Percentiles rank a stretch among this genome's conserved stretches.
These are phyloP conservation scores for Drosophila falleni DNA, from an alignment of 2,888 invertebrate species.

Conservation along the genomic window DNA sequence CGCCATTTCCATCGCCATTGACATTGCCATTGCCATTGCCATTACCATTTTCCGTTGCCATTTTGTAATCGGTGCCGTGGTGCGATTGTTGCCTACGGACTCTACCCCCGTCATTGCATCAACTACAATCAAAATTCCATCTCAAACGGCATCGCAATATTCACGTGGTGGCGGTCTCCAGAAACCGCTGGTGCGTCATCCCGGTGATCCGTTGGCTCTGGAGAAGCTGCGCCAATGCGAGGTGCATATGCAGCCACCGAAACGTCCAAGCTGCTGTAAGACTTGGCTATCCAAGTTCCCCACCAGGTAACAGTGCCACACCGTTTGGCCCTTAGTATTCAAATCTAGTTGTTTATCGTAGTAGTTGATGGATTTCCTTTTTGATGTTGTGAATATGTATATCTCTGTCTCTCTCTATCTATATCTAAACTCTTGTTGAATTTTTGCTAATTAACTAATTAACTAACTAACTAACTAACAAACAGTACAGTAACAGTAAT, in stretches of 20 bases:
- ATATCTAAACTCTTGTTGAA: slow-evolving; percentile 66
- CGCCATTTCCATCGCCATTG: slow-evolving; percentile 32
- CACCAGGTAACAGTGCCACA: slow-evolving; percentile 87
- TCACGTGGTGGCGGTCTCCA: slow-evolving; percentile 84
- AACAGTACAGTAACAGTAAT: slow-evolving; percentile 49
- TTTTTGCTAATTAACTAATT: slow-evolving; percentile 53
- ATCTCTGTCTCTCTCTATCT: slow-evolving; percentile 59
- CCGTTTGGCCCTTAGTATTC: slow-evolving; percentile 20
- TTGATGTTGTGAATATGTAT: slow-evolving; percentile 85
- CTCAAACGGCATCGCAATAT: slow-evolving; percentile 79
- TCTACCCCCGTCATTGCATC: slow-evolving; percentile 64
- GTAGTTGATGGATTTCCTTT: slow-evolving; percentile 85
- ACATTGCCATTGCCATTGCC: slow-evolving; percentile 32
- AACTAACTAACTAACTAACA: slow-evolving; percentile 38
- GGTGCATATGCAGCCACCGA: slow-evolving; percentile 93
- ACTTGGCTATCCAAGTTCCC: slow-evolving; percentile 98
- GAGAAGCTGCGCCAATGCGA: slow-evolving; percentile 96
- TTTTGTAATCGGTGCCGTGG: slow-evolving; percentile 31
- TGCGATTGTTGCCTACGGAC: slow-evolving; percentile 11
- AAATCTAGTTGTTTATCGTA: slow-evolving; percentile 62
- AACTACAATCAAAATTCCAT: slow-evolving; percentile 76
- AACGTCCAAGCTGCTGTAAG: slow-evolving; percentile 94
- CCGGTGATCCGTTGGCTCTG: slow-evolving; percentile 91
- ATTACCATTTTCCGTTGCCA: slow-evolving; percentile 9
- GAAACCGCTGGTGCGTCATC: slow-evolving; percentile 95